phyloP scores from a whole-genome alignment of 1,140 invertebrate genomes.

The Patella vulgata region DNA sequence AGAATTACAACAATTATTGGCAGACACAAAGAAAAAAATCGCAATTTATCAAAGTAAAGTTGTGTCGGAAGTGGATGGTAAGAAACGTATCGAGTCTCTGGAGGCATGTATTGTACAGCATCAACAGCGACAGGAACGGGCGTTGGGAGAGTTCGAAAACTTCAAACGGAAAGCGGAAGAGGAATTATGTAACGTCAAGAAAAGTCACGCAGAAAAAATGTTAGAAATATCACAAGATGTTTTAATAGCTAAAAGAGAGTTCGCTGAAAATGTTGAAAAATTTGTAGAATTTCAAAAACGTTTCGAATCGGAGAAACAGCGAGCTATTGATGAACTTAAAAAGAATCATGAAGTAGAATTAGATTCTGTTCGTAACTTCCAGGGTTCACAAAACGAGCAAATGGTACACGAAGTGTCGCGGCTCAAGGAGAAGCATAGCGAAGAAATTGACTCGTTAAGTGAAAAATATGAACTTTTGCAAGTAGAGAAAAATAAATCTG shows the following conservation, averaged over 20 bases:
- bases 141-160: conserved; percentile 47
- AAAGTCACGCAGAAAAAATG: conserved; percentile 55
- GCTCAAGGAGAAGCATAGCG: too few relatives aligned
- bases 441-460: conserved; percentile 48
- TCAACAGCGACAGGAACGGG: conserved; percentile 28
- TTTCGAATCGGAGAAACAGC: neutral
- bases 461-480: conserved; percentile 38
- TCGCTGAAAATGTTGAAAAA: conserved; percentile 53
- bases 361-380: neutral
- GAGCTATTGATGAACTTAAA: too few relatives aligned
- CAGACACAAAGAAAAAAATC: conserved; percentile 61
- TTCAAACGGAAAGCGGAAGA: conserved; percentile 53
- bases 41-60: conserved; percentile 49
- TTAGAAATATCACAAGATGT: conserved; percentile 58
- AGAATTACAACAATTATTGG: conserved; percentile 58
- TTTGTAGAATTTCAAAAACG: conserved; percentile 29
- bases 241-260: conserved; percentile 54
- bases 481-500: conserved; percentile 48
- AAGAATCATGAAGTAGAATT: too few relatives aligned
- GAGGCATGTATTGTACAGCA: conserved; percentile 33
- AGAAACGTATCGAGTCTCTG: conserved; percentile 33
- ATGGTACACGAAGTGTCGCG: conserved; percentile 3
- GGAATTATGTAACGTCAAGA: conserved; percentile 48
- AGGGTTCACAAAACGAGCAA: conserved; percentile 10
- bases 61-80: conserved; percentile 37